Percentiles rank a stretch among this genome's conserved stretches.
Conservation (phyloP, 2,113 vertebrate genomes). For the Protobothrops mucrosquamatus region DNA sequence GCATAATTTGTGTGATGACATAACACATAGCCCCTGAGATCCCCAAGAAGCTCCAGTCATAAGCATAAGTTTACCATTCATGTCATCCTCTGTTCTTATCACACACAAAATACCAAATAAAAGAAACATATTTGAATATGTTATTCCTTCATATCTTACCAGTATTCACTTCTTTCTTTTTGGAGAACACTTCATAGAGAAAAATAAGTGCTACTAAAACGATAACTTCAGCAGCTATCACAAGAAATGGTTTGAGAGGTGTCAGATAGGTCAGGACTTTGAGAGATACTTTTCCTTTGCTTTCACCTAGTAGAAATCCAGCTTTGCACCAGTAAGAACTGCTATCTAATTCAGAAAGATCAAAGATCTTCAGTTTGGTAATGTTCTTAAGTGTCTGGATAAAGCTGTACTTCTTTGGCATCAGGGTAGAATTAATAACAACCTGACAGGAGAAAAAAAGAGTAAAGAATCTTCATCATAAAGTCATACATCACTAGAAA, state of each 20-base stretch:
- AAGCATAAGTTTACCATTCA: not conserved
- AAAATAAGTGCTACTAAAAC: constrained; percentile 75
- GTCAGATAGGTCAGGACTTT: constrained; percentile 75
- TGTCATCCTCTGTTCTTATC: not conserved
- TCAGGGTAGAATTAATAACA: constrained; percentile 41
- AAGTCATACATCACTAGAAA: not conserved
- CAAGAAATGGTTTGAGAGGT: constrained; percentile 87
- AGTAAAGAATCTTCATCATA: not conserved
- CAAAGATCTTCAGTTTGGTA: constrained; percentile 67
- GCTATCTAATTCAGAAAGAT: constrained; percentile 68
- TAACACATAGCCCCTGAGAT: not conserved
- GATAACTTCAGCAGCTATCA: constrained; percentile 75
- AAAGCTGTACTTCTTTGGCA: constrained; percentile 56
- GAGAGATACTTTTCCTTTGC: constrained; percentile 58
- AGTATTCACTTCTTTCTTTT: constrained; percentile 47
- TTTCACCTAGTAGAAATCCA: constrained; percentile 65
- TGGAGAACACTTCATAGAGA: constrained; percentile 72
- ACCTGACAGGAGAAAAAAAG: constrained; percentile 51
- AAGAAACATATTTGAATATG: not conserved
- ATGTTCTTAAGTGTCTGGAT: not conserved
- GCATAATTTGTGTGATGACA: not conserved
- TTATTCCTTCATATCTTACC: constrained; percentile 53
- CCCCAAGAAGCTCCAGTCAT: not conserved
- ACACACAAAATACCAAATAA: not conserved
- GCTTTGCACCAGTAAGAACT: constrained; percentile 80